Conservation (phyloP, 2,797 vertebrate species). For the Anguilla obscura region DNA sequence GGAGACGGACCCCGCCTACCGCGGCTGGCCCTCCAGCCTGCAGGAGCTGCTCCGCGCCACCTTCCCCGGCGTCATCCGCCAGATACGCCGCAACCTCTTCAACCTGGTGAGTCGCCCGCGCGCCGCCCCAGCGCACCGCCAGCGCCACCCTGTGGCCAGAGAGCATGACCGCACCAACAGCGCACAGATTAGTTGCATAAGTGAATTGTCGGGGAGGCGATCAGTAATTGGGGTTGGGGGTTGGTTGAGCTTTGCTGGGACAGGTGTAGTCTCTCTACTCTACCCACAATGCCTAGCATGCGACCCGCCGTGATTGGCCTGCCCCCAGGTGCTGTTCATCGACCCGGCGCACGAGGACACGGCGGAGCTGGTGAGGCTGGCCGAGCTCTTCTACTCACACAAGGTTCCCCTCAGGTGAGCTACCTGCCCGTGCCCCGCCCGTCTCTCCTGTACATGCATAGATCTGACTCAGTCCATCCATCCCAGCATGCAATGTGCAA, state of each 20-base stretch:
- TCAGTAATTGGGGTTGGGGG: not conserved
- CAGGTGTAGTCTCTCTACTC: not conserved
- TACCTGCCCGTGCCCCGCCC: slow-evolving; percentile 25
- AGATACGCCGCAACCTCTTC: slow-evolving; percentile 90
- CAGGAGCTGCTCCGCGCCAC: slow-evolving; percentile 86
- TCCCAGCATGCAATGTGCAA: not conserved
- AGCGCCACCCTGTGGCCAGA: too few relatives aligned
- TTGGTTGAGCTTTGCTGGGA: too few relatives aligned
- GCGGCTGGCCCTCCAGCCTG: slow-evolving; percentile 82
- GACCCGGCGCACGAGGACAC: slow-evolving; percentile 84
- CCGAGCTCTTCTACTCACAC: slow-evolving; percentile 86
- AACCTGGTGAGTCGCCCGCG: slow-evolving; percentile 81
- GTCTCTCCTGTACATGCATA: too few relatives aligned
- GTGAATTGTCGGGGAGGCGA: too few relatives aligned
- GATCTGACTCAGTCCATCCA: not conserved
- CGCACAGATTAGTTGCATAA: too few relatives aligned
- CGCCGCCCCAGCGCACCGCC: too few relatives aligned
- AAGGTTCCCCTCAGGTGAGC: slow-evolving; percentile 88
- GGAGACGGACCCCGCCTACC: slow-evolving; percentile 85
- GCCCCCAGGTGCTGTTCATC: slow-evolving; percentile 74
- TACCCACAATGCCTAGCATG: not conserved
- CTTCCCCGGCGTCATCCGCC: slow-evolving; percentile 85
- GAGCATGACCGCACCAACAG: too few relatives aligned
- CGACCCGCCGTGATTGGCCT: not conserved
- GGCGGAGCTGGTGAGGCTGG: slow-evolving; percentile 83